Conservation (phyloP, 2,113 vertebrate genomes). For the Shinisaurus crocodilurus region DNA sequence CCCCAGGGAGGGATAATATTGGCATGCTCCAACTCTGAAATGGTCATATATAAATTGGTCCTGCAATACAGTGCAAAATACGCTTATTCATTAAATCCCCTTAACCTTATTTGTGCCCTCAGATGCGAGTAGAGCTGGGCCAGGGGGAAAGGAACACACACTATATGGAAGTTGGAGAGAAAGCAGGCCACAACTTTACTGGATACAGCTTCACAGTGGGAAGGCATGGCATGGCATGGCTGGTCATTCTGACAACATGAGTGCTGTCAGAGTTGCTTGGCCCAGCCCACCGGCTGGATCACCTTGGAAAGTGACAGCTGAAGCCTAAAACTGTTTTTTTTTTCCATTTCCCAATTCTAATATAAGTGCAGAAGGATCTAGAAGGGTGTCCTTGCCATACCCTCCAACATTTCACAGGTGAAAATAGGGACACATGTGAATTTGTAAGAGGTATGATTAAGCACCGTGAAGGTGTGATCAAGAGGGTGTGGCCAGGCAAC, state of each 20-base stretch:
- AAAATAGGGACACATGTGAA: no score
- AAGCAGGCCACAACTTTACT: no score
- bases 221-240: background rate
- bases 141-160: background rate
- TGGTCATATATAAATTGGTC: background rate
- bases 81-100: background rate
- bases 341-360: background rate
- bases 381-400: background rate
- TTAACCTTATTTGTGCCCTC: no score
- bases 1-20: background rate
- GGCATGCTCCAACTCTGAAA: background rate
- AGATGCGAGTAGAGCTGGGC: background rate
- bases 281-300: background rate
- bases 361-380: no score
- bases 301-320: background rate
- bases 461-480: no score
- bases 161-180: no score
- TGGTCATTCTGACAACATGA: background rate
- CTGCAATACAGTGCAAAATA: background rate
- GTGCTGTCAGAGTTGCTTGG: background rate
- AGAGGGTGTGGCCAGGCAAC: no score
- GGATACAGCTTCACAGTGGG: no score
- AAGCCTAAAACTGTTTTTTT: no score
- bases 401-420: no score
- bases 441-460: no score